These are phyloP conservation scores for Amblyornis subalaris DNA, from an alignment of 2,113 vertebrate species.

Conservation along the genomic window DNA sequence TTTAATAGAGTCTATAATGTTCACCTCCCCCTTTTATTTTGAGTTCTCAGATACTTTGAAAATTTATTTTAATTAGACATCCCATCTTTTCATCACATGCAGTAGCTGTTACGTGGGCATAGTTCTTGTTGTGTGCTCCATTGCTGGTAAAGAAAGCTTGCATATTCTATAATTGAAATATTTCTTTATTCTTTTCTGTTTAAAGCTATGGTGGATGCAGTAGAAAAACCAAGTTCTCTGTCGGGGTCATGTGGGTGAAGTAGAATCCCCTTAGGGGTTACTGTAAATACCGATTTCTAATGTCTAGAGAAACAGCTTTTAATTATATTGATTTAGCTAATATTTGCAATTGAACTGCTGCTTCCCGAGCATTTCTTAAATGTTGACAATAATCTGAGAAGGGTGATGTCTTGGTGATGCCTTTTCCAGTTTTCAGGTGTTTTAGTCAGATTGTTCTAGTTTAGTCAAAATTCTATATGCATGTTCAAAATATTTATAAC, in stretches of 20 bases:
- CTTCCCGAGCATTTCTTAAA: not conserved
- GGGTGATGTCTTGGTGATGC: not conserved
- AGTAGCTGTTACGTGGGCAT: not conserved
- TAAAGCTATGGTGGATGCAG: not conserved
- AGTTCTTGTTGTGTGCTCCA: not conserved
- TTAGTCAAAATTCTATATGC: not conserved
- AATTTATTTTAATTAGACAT: not conserved
- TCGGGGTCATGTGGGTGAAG: not conserved
- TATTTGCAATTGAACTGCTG: not conserved
- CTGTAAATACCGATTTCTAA: not conserved
- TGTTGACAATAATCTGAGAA: not conserved
- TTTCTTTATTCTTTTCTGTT: not conserved
- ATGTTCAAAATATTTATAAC: not conserved
- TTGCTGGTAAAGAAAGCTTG: not conserved
- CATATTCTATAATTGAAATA: not conserved
- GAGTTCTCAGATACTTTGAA: not conserved
- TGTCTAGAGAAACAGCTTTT: not conserved
- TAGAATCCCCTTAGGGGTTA: not conserved
- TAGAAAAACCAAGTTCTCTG: not conserved
- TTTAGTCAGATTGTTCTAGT: not conserved
- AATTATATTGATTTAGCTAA: not conserved
- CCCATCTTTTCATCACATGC: not conserved
- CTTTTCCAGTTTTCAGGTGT: not conserved
- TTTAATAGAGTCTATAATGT: not conserved
- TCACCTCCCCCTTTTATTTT: accelerated